Conservation (phyloP, 1,140 invertebrate genomes). For the Euura lappo region DNA sequence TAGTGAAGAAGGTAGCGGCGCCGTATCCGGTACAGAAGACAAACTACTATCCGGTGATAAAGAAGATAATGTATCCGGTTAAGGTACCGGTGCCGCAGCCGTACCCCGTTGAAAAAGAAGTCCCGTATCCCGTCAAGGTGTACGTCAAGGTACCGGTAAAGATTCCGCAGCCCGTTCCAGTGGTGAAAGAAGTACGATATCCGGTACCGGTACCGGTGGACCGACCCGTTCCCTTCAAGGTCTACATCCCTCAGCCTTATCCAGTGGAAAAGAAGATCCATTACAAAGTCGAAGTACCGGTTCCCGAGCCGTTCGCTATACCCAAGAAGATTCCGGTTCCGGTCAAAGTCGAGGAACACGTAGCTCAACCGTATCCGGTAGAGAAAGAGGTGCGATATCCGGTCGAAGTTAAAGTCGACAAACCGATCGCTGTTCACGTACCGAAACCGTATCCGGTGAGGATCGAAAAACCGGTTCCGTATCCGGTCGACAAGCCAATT, state of each 20-base stretch:
- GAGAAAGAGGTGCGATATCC: constrained; percentile 57
- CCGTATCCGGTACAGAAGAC: constrained; percentile 57
- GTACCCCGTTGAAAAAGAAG: constrained; percentile 49
- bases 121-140: constrained; percentile 52
- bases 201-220: constrained; percentile 59
- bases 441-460: constrained; percentile 51
- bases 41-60: constrained; percentile 50
- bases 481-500: constrained; percentile 64
- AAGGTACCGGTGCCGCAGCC: constrained; percentile 71
- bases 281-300: constrained; percentile 67
- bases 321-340: constrained; percentile 64
- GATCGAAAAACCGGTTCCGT: constrained; percentile 64
- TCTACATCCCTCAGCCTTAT: constrained; percentile 69
- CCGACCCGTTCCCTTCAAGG: constrained; percentile 69
- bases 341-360: constrained; percentile 68
- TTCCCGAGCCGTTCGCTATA: constrained; percentile 68
- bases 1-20: constrained; percentile 54
- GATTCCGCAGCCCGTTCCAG: constrained; percentile 52
- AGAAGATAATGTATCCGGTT: constrained; percentile 53
- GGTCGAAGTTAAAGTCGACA: constrained; percentile 64
- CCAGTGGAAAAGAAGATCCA: constrained; percentile 71
- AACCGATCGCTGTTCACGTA: constrained; percentile 65
- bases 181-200: constrained; percentile 52
- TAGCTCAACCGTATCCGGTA: constrained; percentile 65
- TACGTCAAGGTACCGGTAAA: constrained; percentile 54